Evolutionary conservation across 2,113 vertebrate species (phyloP).

Genomic region (Pomatorhinus ruficollis): DNA sequence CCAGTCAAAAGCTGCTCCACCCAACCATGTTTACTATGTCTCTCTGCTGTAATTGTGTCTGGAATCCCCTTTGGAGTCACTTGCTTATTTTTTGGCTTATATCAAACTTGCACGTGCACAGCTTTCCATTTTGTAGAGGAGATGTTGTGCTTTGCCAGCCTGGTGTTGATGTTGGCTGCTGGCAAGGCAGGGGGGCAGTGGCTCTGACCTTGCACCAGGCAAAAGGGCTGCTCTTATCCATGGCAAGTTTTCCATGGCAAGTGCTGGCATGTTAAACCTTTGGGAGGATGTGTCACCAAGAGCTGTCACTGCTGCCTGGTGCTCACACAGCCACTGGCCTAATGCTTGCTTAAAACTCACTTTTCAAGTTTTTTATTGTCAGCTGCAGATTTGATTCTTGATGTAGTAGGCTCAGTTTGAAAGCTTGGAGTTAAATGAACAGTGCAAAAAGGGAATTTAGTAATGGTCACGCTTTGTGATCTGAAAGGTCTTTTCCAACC

Average conservation of each 20-base stretch:
- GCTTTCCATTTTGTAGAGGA: not conserved
- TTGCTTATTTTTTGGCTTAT: not conserved
- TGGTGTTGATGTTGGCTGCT: not conserved
- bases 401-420: not conserved
- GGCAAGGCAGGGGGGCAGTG: too few relatives aligned
- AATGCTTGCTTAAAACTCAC: not conserved
- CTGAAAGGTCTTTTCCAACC: not conserved
- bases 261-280: fast-evolving
- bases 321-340: not conserved
- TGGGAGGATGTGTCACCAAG: not conserved
- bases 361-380: not conserved
- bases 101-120: not conserved
- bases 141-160: not conserved
- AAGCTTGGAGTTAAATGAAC: not conserved
- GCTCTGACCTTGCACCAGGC: not conserved
- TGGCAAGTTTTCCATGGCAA: fast-evolving
- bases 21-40: fast-evolving
- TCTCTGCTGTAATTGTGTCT: not conserved
- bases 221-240: not conserved
- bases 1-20: not conserved
- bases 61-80: not conserved
- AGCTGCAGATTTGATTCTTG: not conserved
- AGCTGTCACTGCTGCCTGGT: not conserved
- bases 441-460: not conserved
- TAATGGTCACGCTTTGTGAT: not conserved